Conservation (phyloP, 2,888 invertebrate genomes). For the Litoditis marina region DNA sequence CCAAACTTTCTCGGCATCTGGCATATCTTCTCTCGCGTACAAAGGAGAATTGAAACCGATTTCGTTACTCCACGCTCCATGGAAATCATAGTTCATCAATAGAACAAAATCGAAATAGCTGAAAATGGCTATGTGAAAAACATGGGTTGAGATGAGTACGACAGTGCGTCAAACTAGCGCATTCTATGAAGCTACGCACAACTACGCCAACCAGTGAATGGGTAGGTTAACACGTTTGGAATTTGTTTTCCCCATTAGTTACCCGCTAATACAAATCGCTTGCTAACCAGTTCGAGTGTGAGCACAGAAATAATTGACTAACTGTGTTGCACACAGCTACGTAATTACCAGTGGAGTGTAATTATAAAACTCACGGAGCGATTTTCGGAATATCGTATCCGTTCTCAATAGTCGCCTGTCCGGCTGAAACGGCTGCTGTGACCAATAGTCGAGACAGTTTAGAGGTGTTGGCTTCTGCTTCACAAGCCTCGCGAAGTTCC, state of each 20-base stretch:
- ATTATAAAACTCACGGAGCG: slow-evolving; percentile 41
- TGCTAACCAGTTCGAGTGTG: too few species aligned
- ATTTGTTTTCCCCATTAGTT: not conserved
- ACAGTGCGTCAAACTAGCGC: too few species aligned
- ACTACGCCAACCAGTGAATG: too few species aligned
- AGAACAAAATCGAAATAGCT: slow-evolving; percentile 49
- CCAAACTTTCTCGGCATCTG: slow-evolving; percentile 44
- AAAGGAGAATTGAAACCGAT: slow-evolving; percentile 51
- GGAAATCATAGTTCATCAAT: slow-evolving; percentile 56
- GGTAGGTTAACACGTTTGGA: not conserved
- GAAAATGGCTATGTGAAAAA: too few species aligned
- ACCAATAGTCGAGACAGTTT: slow-evolving; percentile 69
- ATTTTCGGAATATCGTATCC: slow-evolving; percentile 74
- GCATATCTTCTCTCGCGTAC: slow-evolving; percentile 35
- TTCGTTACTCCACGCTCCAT: slow-evolving; percentile 46
- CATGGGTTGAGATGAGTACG: too few species aligned
- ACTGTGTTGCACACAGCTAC: too few species aligned
- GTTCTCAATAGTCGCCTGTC: slow-evolving; percentile 81
- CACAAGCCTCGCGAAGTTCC: slow-evolving; percentile 54
- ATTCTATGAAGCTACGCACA: too few species aligned
- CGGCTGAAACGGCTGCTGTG: slow-evolving; percentile 81
- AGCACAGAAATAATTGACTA: too few species aligned
- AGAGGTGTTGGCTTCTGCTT: slow-evolving; percentile 40
- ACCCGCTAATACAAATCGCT: too few species aligned
- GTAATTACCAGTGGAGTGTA: too few species aligned